Conservation (phyloP, 2,113 vertebrate genomes). For the Struthidea cinerea region DNA sequence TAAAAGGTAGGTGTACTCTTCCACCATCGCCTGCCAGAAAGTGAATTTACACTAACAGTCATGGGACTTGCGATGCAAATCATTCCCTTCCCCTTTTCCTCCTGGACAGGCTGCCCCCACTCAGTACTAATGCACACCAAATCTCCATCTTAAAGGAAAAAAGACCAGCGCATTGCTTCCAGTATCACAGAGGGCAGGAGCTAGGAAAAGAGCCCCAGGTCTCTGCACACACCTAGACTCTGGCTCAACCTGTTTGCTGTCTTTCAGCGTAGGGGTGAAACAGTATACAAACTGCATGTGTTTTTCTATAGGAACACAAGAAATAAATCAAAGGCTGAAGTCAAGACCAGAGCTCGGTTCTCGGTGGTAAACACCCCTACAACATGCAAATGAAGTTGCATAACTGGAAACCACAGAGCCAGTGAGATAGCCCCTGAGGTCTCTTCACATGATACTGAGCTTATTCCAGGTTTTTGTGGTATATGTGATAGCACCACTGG, state of each 20-base stretch:
- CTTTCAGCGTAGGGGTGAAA: neutral
- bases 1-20: neutral
- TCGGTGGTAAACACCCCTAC: neutral
- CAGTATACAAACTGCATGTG: neutral
- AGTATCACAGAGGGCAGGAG: neutral
- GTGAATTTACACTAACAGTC: neutral
- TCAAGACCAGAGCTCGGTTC: neutral
- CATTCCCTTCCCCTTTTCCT: neutral
- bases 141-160: neutral
- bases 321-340: neutral
- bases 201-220: accelerated
- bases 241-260: neutral
- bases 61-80: neutral
- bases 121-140: neutral
- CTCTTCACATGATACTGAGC: neutral
- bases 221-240: neutral
- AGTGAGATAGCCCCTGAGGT: neutral
- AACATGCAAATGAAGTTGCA: neutral
- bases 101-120: neutral
- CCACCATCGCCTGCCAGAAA: neutral
- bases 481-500: neutral
- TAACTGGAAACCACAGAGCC: neutral
- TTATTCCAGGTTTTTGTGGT: neutral
- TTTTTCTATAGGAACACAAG: neutral
- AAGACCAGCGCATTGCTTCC: accelerated